Percentiles rank a stretch among this genome's conserved stretches.
phyloP scores from a whole-genome alignment of 2,888 invertebrate genomes.

The Netelia melanura region DNA sequence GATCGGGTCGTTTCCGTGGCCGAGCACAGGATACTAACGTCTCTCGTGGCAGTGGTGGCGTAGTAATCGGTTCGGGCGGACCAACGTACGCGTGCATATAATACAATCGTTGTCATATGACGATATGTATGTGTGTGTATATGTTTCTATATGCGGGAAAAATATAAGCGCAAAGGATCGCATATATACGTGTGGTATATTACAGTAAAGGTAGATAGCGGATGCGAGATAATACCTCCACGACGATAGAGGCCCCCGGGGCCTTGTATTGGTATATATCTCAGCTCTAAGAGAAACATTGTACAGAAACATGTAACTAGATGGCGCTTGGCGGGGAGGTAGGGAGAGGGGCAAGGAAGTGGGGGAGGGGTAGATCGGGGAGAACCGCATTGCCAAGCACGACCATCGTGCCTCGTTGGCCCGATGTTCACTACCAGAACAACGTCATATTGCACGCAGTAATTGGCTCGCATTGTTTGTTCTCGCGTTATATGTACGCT shows the following conservation, averaged over 20 bases:
- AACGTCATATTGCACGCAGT: conserved; percentile 74
- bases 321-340: conserved; percentile 17
- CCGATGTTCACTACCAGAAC: conserved; percentile 61
- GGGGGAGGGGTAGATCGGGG: background rate
- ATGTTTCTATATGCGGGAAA: background rate
- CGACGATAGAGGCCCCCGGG: conserved; percentile 46
- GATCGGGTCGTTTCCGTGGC: conserved; percentile 48
- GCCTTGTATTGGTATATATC: conserved; percentile 48
- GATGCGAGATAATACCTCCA: conserved; percentile 60
- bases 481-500: conserved; percentile 65
- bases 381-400: conserved; percentile 45
- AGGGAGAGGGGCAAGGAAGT: conserved; percentile 19
- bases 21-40: conserved; percentile 51
- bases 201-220: conserved; percentile 54
- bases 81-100: conserved; percentile 32
- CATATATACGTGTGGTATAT: conserved; percentile 31
- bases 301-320: conserved; percentile 50
- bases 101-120: conserved; percentile 27
- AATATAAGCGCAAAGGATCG: conserved; percentile 5
- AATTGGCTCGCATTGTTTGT: conserved; percentile 77
- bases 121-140: conserved; percentile 22
- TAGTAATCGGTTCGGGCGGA: conserved; percentile 46
- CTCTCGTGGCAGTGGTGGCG: conserved; percentile 40
- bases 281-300: conserved; percentile 49
- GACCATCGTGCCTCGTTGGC: conserved; percentile 34